These are phyloP conservation scores for Trinorchestia longiramus DNA, from an alignment of 1,140 invertebrate genomes.

Conservation along the genomic window DNA sequence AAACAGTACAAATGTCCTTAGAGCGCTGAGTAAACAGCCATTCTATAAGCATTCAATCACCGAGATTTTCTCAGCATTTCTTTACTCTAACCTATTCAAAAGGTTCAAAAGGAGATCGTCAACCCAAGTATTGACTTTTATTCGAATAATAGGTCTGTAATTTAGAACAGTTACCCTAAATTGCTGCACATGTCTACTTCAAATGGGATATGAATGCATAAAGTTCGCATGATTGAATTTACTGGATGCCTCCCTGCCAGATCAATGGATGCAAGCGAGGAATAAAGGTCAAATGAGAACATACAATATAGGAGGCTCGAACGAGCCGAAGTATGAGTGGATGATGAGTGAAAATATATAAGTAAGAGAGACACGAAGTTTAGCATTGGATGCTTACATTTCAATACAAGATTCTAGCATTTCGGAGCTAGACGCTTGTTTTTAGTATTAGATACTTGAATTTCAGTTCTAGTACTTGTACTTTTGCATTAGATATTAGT, in stretches of 20 bases:
- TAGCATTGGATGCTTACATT: too few species aligned
- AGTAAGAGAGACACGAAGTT: background rate
- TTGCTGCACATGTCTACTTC: background rate
- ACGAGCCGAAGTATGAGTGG: background rate
- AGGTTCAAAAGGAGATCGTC: background rate
- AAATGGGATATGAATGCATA: conserved; percentile 35
- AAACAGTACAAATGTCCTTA: background rate
- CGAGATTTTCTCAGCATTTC: background rate
- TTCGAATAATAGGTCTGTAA: conserved; percentile 10
- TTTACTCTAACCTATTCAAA: conserved; percentile 4
- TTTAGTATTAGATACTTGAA: background rate
- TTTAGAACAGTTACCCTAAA: conserved; percentile 38
- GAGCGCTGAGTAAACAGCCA: background rate
- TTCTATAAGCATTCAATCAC: background rate
- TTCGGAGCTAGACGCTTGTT: background rate
- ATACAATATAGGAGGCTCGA: background rate
- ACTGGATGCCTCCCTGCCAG: background rate
- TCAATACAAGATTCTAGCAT: too few species aligned
- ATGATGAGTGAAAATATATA: background rate
- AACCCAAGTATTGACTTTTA: conserved; percentile 1
- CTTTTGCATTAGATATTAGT: background rate
- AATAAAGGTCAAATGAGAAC: background rate
- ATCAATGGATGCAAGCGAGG: conserved; percentile 8
- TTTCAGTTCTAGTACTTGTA: background rate
- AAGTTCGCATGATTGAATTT: conserved; percentile 43